phyloP scores from a whole-genome alignment of 1,140 invertebrate species.

The Drosophila funebris region DNA sequence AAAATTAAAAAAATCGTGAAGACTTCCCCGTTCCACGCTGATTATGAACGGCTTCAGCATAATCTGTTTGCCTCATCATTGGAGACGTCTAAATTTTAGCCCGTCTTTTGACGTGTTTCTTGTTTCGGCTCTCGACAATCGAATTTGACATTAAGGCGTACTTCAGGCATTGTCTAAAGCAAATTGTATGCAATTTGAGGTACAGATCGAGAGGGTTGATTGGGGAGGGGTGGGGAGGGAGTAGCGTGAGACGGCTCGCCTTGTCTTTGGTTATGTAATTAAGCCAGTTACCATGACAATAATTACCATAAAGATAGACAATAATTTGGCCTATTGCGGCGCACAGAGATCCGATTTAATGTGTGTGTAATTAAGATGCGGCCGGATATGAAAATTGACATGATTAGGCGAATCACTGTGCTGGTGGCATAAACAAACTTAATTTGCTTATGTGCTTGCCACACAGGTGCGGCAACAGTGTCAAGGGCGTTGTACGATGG shows the following conservation, averaged over 20 bases:
- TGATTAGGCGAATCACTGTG: conserved; percentile 36
- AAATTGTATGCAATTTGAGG: conserved; percentile 47
- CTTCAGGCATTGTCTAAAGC: conserved; percentile 51
- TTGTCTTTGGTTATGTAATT: conserved; percentile 62
- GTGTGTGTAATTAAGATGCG: conserved; percentile 45
- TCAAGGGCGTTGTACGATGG: conserved; percentile 28
- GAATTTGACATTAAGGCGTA: conserved; percentile 67
- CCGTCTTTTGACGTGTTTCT: conserved; percentile 7
- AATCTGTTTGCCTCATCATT: conserved; percentile 21
- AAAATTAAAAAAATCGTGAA: conserved; percentile 19
- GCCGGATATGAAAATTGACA: conserved; percentile 65
- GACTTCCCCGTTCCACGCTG: conserved; percentile 4
- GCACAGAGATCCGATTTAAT: conserved; percentile 13
- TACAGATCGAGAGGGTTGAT: too few relatives aligned
- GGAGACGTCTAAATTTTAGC: conserved; percentile 29
- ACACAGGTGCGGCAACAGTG: conserved; percentile 38
- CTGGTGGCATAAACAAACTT: conserved; percentile 52
- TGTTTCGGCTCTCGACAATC: conserved; percentile 42
- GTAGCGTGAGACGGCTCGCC: neutral
- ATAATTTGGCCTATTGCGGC: conserved; percentile 54
- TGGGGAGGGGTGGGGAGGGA: neutral
- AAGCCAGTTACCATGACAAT: conserved; percentile 60
- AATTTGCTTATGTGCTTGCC: neutral
- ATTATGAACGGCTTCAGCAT: conserved; percentile 7
- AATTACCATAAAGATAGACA: conserved; percentile 71